Conservation (phyloP, 1,140 invertebrate genomes). For the Fopius arisanus region DNA sequence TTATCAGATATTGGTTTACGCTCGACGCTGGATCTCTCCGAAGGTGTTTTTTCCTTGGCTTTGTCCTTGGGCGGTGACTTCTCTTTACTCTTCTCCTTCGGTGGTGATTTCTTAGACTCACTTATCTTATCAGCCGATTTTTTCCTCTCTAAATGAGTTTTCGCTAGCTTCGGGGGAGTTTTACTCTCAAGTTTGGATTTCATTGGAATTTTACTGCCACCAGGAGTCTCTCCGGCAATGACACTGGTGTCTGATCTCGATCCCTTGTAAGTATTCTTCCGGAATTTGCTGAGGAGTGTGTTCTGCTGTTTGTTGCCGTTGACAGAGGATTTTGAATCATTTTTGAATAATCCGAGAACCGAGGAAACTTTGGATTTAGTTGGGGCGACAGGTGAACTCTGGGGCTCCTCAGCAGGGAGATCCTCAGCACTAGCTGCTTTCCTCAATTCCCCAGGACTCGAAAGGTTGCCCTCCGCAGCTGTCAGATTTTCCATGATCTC, state of each 20-base stretch:
- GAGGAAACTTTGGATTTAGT: conserved; percentile 71
- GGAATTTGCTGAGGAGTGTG: conserved; percentile 48
- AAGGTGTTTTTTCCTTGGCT: conserved; percentile 33
- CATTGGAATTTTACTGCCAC: conserved; percentile 56
- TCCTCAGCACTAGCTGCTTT: conserved; percentile 73
- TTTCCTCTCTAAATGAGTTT: conserved; percentile 38
- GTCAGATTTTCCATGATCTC: conserved; percentile 69
- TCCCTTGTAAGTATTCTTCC: conserved; percentile 51
- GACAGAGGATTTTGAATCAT: conserved; percentile 57
- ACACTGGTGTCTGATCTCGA: conserved; percentile 43
- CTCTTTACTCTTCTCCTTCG: conserved; percentile 43
- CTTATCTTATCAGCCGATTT: conserved; percentile 41
- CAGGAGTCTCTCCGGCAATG: conserved; percentile 26
- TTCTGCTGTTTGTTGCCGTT: conserved; percentile 33
- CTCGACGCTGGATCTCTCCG: conserved; percentile 37
- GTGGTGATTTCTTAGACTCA: conserved; percentile 38
- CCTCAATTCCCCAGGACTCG: conserved; percentile 66
- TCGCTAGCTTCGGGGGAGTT: conserved; percentile 36
- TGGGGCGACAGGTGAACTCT: conserved; percentile 35
- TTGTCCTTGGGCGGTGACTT: conserved; percentile 42
- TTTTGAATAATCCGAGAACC: conserved; percentile 77
- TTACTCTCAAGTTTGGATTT: conserved; percentile 47
- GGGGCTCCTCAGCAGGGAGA: conserved; percentile 61
- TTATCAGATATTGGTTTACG: conserved; percentile 35
- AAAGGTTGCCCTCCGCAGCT: conserved; percentile 62